Conservation (phyloP, 2,888 invertebrate genomes). For the Nomada ruficornis region DNA sequence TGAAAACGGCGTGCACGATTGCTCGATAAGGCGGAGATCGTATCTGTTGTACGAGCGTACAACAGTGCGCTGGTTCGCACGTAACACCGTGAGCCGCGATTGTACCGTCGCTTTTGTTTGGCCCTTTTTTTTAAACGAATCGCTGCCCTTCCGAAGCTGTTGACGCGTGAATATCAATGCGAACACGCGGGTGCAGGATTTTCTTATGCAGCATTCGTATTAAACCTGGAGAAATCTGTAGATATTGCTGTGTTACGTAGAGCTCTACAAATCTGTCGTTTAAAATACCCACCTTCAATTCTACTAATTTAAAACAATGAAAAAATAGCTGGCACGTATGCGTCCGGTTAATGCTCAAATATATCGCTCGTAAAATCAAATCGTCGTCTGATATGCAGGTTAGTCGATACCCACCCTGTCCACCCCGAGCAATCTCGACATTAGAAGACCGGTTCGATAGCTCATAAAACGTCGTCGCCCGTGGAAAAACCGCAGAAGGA, state of each 20-base stretch:
- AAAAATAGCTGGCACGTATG: too few relatives aligned
- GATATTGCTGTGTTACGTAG: too few relatives aligned
- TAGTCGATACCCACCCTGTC: not conserved
- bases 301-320: too few relatives aligned
- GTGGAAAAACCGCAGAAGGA: conserved; percentile 56
- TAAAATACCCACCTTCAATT: too few relatives aligned
- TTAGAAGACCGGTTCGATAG: conserved; percentile 43
- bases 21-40: conserved; percentile 30
- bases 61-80: not conserved
- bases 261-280: too few relatives aligned
- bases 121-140: not conserved
- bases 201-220: too few relatives aligned
- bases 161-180: not conserved
- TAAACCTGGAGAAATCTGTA: too few relatives aligned
- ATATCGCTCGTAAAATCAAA: too few relatives aligned
- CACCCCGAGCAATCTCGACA: conserved; percentile 35
- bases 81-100: not conserved
- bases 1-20: conserved; percentile 11
- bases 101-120: not conserved
- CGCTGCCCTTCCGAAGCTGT: not conserved
- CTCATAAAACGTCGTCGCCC: conserved; percentile 64
- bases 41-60: conserved; percentile 19
- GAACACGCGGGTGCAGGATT: not conserved
- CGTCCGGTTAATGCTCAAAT: too few relatives aligned
- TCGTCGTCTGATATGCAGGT: not conserved